Evolutionary conservation across 1,140 invertebrate genomes (phyloP).

Genomic region (Anagrus nilaparvatae): DNA sequence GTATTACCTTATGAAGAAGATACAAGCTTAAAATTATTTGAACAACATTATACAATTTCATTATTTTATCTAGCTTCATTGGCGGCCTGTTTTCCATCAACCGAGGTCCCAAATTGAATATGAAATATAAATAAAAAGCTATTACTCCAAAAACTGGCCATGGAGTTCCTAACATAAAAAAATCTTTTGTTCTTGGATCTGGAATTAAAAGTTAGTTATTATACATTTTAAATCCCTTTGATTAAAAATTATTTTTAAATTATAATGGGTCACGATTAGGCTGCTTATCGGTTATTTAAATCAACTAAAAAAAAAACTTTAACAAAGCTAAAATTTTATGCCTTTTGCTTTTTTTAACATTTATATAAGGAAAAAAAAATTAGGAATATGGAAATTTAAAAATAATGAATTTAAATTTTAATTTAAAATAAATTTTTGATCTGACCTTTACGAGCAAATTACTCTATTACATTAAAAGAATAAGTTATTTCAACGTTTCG

Average conservation of each 20-base stretch:
- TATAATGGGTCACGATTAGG: not conserved
- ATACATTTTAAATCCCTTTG: not conserved
- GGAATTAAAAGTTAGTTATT: conserved; percentile 7
- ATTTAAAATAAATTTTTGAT: too few relatives aligned
- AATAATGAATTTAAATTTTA: too few relatives aligned
- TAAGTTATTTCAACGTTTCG: too few relatives aligned
- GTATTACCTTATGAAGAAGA: conserved; percentile 55
- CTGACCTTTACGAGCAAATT: too few relatives aligned
- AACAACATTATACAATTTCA: conserved; percentile 65
- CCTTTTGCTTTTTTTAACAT: too few relatives aligned
- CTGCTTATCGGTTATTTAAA: not conserved
- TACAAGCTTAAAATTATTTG: conserved; percentile 57
- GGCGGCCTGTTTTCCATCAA: conserved; percentile 64
- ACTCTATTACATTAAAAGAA: too few relatives aligned
- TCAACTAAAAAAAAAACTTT: not conserved
- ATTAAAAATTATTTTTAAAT: not conserved
- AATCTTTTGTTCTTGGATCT: conserved; percentile 55
- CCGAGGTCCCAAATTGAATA: conserved; percentile 57
- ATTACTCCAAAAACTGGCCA: conserved; percentile 47
- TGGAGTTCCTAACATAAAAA: conserved; percentile 51
- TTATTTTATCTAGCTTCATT: conserved; percentile 56
- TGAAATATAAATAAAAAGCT: conserved; percentile 54
- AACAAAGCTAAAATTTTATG: too few relatives aligned
- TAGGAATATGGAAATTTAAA: too few relatives aligned
- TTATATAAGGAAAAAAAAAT: too few relatives aligned